A percentile compares a stretch with the other conserved stretches of the same genome.
phyloP scores from a whole-genome alignment of 1,140 invertebrate species.

The Venturia canescens region DNA sequence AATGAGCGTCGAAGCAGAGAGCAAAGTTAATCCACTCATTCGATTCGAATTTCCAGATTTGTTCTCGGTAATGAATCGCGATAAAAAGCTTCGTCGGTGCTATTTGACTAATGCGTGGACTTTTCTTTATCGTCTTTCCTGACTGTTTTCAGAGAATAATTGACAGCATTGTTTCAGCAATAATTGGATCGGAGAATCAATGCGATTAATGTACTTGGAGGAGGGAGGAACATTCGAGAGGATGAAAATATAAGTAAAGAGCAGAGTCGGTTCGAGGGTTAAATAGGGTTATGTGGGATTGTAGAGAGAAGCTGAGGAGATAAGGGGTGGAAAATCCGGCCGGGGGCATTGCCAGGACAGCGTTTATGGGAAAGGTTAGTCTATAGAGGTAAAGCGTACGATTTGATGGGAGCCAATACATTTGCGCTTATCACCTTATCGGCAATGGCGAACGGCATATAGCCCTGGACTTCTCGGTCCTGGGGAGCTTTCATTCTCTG shows the following conservation, averaged over 20 bases:
- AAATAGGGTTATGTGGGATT: constrained; percentile 27
- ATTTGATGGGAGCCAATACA: constrained; percentile 77
- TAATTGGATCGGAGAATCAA: no score
- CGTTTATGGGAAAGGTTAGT: constrained; percentile 65
- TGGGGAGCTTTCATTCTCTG: background rate
- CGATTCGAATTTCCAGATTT: background rate
- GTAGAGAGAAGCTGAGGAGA: constrained; percentile 19
- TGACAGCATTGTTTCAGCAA: no score
- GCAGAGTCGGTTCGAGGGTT: background rate
- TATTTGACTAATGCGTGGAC: no score
- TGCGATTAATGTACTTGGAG: background rate
- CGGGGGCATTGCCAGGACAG: constrained; percentile 50
- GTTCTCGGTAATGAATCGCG: no score
- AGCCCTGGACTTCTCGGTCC: constrained; percentile 36
- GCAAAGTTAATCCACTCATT: no score
- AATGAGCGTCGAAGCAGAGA: no score
- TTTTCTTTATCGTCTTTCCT: no score
- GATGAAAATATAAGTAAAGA: constrained; percentile 39
- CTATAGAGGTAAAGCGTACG: constrained; percentile 72
- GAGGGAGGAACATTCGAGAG: background rate
- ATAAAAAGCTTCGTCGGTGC: no score
- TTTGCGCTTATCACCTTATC: constrained; percentile 77
- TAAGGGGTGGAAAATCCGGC: constrained; percentile 46
- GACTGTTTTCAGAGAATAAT: no score
- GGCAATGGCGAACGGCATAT: constrained; percentile 62